Conservation (phyloP, 2,888 invertebrate species). For the Eupithecia subfuscata region DNA sequence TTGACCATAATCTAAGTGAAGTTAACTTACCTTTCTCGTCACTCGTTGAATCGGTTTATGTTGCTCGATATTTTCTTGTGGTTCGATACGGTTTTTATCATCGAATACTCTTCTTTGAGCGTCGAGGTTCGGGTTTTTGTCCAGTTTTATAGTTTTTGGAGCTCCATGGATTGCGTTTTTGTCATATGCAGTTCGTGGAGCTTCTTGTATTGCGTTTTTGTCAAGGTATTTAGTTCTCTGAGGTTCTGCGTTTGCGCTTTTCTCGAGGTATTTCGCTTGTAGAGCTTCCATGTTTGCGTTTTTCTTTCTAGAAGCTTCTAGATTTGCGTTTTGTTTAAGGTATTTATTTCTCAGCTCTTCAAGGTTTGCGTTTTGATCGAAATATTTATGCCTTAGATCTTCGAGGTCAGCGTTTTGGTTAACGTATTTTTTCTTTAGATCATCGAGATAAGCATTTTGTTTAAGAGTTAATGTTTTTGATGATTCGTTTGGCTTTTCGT, state of each 20-base stretch:
- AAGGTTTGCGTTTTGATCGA: neutral
- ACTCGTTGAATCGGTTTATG: constrained; percentile 3
- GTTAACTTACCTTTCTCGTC: neutral
- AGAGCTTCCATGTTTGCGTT: neutral
- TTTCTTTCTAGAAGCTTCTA: neutral
- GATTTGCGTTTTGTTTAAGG: neutral
- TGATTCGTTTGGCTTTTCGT: neutral
- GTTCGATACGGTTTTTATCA: constrained; percentile 2
- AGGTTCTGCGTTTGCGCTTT: neutral
- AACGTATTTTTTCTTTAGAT: neutral
- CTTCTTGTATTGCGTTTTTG: neutral
- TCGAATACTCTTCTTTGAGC: neutral
- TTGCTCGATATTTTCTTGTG: constrained; percentile 1
- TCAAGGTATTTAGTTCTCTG: neutral
- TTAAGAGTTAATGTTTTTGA: neutral
- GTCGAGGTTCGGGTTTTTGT: neutral
- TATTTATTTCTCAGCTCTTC: neutral
- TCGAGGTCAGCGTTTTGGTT: neutral
- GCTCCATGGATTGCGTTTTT: neutral
- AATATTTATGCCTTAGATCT: constrained; percentile 1
- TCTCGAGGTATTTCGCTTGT: neutral
- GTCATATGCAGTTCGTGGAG: neutral
- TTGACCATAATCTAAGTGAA: neutral
- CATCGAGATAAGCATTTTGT: neutral
- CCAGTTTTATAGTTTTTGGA: neutral